These are phyloP conservation scores for Hemicrepidius hirtus DNA, from an alignment of 2,888 invertebrate genomes.

Conservation along the genomic window DNA sequence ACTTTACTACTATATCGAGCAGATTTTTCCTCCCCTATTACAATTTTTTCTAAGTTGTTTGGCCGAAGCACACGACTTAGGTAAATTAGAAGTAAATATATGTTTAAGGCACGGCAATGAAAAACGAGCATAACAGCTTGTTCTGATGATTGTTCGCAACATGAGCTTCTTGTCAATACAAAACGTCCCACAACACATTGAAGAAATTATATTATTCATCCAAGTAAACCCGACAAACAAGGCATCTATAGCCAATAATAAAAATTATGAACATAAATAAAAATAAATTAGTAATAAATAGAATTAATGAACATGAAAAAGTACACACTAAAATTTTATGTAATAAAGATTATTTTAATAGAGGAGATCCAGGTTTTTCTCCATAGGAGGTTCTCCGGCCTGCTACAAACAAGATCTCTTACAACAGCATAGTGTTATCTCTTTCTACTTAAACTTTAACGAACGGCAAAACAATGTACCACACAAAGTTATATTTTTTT, in stretches of 20 bases:
- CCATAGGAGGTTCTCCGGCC: conserved; percentile 56
- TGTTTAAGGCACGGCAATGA: background rate
- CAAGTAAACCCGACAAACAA: conserved; percentile 42
- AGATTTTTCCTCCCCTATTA: too few relatives aligned
- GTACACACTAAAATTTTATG: conserved; percentile 54
- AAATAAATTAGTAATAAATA: conserved; percentile 55
- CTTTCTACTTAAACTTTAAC: conserved; percentile 42
- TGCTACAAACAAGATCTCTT: conserved; percentile 42
- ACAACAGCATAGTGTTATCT: conserved; percentile 40
- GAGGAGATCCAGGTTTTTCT: conserved; percentile 54
- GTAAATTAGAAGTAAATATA: conserved; percentile 12
- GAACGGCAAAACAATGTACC: conserved; percentile 44
- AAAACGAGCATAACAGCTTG: conserved; percentile 28
- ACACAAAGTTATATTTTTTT: conserved; percentile 44
- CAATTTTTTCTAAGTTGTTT: background rate
- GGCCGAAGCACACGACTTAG: background rate
- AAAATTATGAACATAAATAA: conserved; percentile 48
- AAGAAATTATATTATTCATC: conserved; percentile 34
- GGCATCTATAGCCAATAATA: conserved; percentile 40
- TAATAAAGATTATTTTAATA: conserved; percentile 58
- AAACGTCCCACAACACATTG: conserved; percentile 26
- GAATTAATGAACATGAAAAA: conserved; percentile 56
- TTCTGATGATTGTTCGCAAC: conserved; percentile 38
- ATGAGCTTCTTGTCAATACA: conserved; percentile 40
- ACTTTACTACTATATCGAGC: background rate